phyloP scores from a whole-genome alignment of 2,888 invertebrate genomes.

The Alitta virens region DNA sequence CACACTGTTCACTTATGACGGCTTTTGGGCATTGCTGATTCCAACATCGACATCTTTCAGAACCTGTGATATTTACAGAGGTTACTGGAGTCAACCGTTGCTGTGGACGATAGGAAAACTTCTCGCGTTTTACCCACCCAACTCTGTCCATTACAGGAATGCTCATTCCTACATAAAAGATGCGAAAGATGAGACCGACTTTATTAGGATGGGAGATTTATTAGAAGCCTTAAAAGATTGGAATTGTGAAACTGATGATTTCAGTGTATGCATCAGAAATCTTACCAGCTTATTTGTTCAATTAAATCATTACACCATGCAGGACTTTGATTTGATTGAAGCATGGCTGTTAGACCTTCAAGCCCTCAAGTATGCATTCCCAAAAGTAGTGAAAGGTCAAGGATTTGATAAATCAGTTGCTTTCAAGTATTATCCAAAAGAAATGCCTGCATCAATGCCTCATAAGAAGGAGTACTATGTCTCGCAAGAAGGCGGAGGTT shows the following conservation, averaged over 20 bases:
- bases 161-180: slow-evolving; percentile 33
- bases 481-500: neutral
- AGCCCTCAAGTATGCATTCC: slow-evolving; percentile 24
- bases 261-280: slow-evolving; percentile 27
- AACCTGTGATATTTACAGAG: slow-evolving; percentile 39
- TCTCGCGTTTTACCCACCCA: slow-evolving; percentile 35
- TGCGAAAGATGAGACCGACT: slow-evolving; percentile 31
- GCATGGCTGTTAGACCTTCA: slow-evolving; percentile 31
- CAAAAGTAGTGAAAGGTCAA: slow-evolving; percentile 3
- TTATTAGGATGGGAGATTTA: slow-evolving; percentile 28
- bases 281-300: slow-evolving; percentile 23
- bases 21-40: slow-evolving; percentile 40
- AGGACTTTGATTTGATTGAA: slow-evolving; percentile 27
- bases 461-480: neutral
- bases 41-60: slow-evolving; percentile 34
- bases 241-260: slow-evolving; percentile 28
- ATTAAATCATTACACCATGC: slow-evolving; percentile 18
- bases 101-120: slow-evolving; percentile 33
- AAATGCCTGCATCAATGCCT: neutral
- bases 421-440: neutral
- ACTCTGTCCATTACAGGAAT: slow-evolving; percentile 31
- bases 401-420: neutral
- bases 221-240: slow-evolving; percentile 27
- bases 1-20: slow-evolving; percentile 35
- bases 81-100: slow-evolving; percentile 40